Conservation (phyloP, 2,113 vertebrate species). For the Mirounga angustirostris region DNA sequence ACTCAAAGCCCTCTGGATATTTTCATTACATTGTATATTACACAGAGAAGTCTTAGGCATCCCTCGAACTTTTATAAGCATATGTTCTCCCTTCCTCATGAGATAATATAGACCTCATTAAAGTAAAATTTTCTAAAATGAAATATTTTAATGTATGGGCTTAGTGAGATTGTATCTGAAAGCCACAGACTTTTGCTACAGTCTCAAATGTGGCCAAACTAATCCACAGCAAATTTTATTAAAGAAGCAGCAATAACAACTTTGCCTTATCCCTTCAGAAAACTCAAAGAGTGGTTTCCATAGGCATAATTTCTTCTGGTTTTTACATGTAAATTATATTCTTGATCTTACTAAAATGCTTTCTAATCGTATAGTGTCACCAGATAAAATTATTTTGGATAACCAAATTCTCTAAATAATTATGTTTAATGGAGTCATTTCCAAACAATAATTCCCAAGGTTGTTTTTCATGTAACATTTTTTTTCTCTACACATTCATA, state of each 20-base stretch:
- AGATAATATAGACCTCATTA: background rate
- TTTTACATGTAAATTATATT: background rate
- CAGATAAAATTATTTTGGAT: constrained; percentile 23
- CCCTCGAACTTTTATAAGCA: constrained; percentile 28
- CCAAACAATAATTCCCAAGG: background rate
- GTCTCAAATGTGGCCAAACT: background rate
- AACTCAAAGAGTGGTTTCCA: background rate
- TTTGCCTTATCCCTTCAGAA: background rate
- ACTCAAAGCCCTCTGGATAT: background rate
- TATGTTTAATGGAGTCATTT: background rate
- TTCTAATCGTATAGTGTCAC: background rate
- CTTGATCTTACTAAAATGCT: background rate
- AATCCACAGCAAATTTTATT: background rate
- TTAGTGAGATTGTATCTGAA: background rate
- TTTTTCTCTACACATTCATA: background rate
- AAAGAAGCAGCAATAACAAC: background rate
- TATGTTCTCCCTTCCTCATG: background rate
- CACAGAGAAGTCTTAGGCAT: background rate
- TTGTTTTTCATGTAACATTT: background rate
- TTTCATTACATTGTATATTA: background rate
- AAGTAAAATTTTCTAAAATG: constrained; percentile 48
- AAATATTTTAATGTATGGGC: background rate
- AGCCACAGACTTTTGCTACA: constrained; percentile 14
- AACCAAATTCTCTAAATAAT: background rate
- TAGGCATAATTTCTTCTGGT: background rate